Evolutionary conservation across 1,140 invertebrate species (phyloP).

Genomic region (Hypothenemus hampei): DNA sequence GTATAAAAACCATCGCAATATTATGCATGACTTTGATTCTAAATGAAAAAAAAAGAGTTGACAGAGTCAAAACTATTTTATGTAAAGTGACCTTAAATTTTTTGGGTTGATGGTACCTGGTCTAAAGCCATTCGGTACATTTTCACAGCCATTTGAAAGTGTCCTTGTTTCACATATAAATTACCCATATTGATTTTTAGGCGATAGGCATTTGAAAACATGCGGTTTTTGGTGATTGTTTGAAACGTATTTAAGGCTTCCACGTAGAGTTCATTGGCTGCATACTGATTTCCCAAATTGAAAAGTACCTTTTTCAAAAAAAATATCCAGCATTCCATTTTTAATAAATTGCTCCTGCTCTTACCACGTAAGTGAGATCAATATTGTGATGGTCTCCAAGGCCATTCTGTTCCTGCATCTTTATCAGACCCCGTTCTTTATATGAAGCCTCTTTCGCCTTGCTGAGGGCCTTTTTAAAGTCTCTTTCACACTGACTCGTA

Average conservation of each 20-base stretch:
- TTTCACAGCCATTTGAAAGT: conserved; percentile 94
- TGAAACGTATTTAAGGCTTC: conserved; percentile 96
- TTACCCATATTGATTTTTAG: conserved; percentile 98
- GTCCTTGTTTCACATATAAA: conserved; percentile 92
- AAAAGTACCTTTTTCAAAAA: conserved; percentile 76
- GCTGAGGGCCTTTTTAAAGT: conserved; percentile 61
- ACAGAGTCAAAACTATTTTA: neutral
- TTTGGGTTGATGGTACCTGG: conserved; percentile 66
- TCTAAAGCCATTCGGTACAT: conserved; percentile 54
- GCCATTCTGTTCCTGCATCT: conserved; percentile 84
- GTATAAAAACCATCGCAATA: conserved; percentile 92
- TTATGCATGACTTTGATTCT: conserved; percentile 98
- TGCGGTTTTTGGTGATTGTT: conserved; percentile 77
- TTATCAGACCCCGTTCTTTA: conserved; percentile 83
- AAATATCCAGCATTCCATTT: neutral
- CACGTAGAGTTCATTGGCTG: conserved; percentile 88
- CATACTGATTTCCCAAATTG: conserved; percentile 91
- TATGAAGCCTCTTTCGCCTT: conserved; percentile 95
- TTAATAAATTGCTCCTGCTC: no score
- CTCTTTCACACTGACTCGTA: conserved; percentile 49
- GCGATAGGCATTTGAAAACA: conserved; percentile 83
- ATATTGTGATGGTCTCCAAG: conserved; percentile 84
- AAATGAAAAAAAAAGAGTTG: neutral
- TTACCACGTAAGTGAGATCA: conserved; percentile 89
- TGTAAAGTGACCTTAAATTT: conserved; percentile 66